Evolutionary conservation across 2,113 vertebrate genomes (phyloP), one percentile per base, ranked within the genome.

Genomic region (Pan paniscus): DNA sequence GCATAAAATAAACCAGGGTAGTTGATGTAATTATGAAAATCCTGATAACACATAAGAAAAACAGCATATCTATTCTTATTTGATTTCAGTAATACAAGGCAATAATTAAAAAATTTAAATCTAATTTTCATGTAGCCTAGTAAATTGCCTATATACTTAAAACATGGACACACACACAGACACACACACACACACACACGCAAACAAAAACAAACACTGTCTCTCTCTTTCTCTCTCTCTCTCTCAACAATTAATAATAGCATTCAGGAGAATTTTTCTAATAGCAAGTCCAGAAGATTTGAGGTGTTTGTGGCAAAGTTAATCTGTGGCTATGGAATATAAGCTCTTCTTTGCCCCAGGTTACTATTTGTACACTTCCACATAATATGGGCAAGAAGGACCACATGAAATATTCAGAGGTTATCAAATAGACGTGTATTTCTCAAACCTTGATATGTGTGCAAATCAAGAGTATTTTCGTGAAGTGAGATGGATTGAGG

Each of bases 11-110:
- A 94, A 43, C 20, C 61, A 89, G 38, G 20, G 32, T 73, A 92
- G 91, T 82, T 92, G 40, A 30, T 93, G 25, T 86, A 40, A 61
- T 32, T 67, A 72, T 95, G 89, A 82, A 78, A 95, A 88, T 8
- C 13, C 38, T 94, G 81, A 40, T 12, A 79, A 8, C 23, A 76
- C 52, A 82, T 52, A 90, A 43, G 48, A 50, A 90, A 89, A 93
- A 85, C 30, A 27, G 5, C 46, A 75, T 7, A 59, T 46, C 67
- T 50, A 52, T 81, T 97, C 25, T 90, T 64, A 68, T 82, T 61
- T 90, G 27, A 94, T 90, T 96, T 38, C 52, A 92, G 13, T 32
- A 78, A 95, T 68, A 22, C n/a, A 90, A 96, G 96, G 80, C 59
- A 95, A 95, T 92, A n/a, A 40, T 46, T 85, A 50, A 87, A 85